Conservation (phyloP, 2,797 vertebrate species). For the Acanthiza pusilla region DNA sequence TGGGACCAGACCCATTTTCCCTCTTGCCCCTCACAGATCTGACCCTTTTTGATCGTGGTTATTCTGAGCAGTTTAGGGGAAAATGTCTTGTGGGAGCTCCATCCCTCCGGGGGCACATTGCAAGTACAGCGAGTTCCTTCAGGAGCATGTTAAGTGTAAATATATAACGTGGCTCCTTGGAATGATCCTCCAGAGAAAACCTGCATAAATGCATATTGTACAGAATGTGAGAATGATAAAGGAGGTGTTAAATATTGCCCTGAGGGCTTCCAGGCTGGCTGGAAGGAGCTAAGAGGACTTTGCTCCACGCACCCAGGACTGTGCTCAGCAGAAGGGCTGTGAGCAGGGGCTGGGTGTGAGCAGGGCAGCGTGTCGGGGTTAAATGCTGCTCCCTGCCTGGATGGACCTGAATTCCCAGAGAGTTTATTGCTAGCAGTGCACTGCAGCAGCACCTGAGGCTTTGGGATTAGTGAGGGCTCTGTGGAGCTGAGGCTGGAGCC, state of each 20-base stretch:
- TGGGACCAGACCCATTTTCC: background rate
- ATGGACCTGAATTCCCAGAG: background rate
- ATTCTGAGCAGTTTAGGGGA: background rate
- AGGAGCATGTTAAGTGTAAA: background rate
- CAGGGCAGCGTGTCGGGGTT: background rate
- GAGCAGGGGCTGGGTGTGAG: fast-evolving
- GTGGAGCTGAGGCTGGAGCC: background rate
- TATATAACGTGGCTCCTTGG: background rate
- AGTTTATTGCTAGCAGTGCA: background rate
- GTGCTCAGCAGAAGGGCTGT: fast-evolving
- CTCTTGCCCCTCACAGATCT: background rate
- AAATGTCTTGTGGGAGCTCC: background rate
- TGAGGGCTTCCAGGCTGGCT: background rate
- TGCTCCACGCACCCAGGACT: fast-evolving
- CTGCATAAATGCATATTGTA: background rate
- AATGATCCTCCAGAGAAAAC: background rate
- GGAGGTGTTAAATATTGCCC: background rate
- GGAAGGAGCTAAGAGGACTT: background rate
- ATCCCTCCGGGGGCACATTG: fast-evolving
- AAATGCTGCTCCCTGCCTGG: background rate
- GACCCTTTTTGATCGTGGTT: background rate
- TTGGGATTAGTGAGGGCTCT: background rate
- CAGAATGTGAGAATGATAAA: background rate
- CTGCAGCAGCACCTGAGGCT: background rate
- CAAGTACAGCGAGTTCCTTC: background rate